Evolutionary conservation across 2,888 invertebrate species (phyloP), one percentile per base, ranked within the genome.

Genomic region (Drosophila tanythrix): DNA sequence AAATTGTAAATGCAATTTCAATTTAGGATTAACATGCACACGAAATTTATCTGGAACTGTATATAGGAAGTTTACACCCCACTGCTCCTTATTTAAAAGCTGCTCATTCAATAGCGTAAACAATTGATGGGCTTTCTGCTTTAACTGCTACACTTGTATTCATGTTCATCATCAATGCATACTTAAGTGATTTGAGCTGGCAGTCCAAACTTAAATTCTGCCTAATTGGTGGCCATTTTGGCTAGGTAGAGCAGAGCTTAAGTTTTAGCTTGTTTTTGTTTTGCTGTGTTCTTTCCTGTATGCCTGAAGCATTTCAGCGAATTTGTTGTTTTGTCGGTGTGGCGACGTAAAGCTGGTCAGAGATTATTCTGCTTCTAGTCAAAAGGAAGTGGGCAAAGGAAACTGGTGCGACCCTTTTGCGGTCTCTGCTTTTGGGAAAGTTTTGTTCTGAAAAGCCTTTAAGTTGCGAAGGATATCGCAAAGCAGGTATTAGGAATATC

Each of bases 391-490:
- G 60, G 68, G 18, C 40, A 27, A 8, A 35, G 56, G 29, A 35
- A 35, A 43, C 48, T 36, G 62, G 56, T 50, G 40, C 65, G 79
- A 73, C 70, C 74, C 72, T 70, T 83, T 83, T 86, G 82, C 52
- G 87, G 82, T 82, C 68, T 50, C 21, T 58, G 75, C 57, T 46
- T 64, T 43, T 33, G 31, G 27, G 56, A 86, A 83, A 83, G 69
- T 86, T 86, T 86, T 61, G 36, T 52, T 48, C 60, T 61, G 57
- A 67, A 81, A 87, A 77, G 82, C 75, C 75, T 86, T 81, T 69
- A 83, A 83, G 84, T 83, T 86, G 70, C 78, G 65, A 68, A 73
- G 84, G 78, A 82, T 73, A 81, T 81, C 57, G 33, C 72, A 78
- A 82, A 79, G 69, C 73, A 69, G 64, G 74, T 69, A 65, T 75